phyloP scores from a whole-genome alignment of 2,113 vertebrate genomes.

The Hippocampus mohnikei region DNA sequence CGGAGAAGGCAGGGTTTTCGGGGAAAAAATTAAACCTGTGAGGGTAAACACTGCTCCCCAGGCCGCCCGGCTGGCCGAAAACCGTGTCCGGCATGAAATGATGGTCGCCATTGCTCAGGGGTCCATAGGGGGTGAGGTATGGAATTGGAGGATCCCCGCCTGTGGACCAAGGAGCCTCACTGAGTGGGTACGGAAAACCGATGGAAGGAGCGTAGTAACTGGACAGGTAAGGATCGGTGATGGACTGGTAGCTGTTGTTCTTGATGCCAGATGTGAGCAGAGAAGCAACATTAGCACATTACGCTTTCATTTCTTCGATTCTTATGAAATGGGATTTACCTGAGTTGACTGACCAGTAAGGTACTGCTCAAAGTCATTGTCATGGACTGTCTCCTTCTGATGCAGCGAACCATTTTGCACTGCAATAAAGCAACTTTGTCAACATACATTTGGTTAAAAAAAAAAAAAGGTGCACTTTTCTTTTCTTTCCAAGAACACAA shows the following conservation, averaged over 20 bases:
- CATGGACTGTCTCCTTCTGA: constrained; percentile 90
- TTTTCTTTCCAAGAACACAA: background rate
- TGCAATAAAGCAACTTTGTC: constrained; percentile 66
- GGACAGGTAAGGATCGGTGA: constrained; percentile 92
- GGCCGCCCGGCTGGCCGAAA: constrained; percentile 89
- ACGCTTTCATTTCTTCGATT: background rate
- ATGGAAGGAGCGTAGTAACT: constrained; percentile 96
- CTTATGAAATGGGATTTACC: constrained; percentile 63
- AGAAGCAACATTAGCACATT: constrained; percentile 28
- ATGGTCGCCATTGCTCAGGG: constrained; percentile 92
- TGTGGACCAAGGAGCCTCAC: constrained; percentile 93
- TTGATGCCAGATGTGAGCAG: constrained; percentile 57
- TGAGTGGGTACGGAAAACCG: constrained; percentile 92
- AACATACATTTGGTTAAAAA: constrained; percentile 5
- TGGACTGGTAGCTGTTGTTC: constrained; percentile 95
- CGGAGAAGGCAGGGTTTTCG: constrained; percentile 91
- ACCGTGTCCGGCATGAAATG: constrained; percentile 93
- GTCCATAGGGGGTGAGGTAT: constrained; percentile 91
- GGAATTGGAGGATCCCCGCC: constrained; percentile 93
- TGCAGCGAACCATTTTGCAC: constrained; percentile 96
- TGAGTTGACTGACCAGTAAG: constrained; percentile 92
- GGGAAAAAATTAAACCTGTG: constrained; percentile 96
- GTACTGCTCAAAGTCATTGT: constrained; percentile 94
- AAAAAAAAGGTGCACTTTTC: background rate
- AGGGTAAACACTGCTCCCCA: constrained; percentile 89